Conservation (phyloP, 2,888 invertebrate species). For the Eugnorisma glareosa region DNA sequence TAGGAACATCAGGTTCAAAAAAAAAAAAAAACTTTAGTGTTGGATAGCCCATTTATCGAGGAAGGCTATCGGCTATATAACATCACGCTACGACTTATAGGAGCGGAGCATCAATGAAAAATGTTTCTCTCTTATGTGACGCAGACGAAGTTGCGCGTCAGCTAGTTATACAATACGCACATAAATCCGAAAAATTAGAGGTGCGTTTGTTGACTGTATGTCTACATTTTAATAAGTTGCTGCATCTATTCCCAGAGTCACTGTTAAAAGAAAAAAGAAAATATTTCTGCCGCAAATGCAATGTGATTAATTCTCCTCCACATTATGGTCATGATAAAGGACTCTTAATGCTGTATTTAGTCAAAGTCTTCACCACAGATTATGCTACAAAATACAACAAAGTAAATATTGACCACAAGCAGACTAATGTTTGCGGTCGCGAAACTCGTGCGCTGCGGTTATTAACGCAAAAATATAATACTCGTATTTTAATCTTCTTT, state of each 20-base stretch:
- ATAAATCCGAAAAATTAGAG: too few species aligned
- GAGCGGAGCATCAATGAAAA: too few species aligned
- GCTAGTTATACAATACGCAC: too few species aligned
- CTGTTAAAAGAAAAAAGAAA: background rate
- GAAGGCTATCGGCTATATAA: too few species aligned
- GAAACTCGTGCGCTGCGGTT: constrained; percentile 33
- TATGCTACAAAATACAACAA: background rate
- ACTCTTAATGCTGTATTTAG: background rate
- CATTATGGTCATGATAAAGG: background rate
- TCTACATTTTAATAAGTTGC: background rate
- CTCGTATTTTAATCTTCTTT: constrained; percentile 55
- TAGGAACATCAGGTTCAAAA: too few species aligned
- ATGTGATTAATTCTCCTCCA: background rate
- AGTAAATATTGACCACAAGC: constrained; percentile 33
- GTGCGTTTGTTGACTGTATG: too few species aligned
- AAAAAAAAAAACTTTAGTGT: too few species aligned
- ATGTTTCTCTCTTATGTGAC: too few species aligned
- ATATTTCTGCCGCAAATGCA: background rate
- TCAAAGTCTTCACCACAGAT: background rate
- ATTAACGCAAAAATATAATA: constrained; percentile 46
- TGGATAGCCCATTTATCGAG: too few species aligned
- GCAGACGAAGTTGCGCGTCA: too few species aligned
- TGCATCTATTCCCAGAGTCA: background rate
- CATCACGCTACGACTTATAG: too few species aligned
- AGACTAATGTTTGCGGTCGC: constrained; percentile 21